These are phyloP conservation scores for Rhynchomys soricoides DNA, from an alignment of 2,113 vertebrate species.

Conservation along the genomic window DNA sequence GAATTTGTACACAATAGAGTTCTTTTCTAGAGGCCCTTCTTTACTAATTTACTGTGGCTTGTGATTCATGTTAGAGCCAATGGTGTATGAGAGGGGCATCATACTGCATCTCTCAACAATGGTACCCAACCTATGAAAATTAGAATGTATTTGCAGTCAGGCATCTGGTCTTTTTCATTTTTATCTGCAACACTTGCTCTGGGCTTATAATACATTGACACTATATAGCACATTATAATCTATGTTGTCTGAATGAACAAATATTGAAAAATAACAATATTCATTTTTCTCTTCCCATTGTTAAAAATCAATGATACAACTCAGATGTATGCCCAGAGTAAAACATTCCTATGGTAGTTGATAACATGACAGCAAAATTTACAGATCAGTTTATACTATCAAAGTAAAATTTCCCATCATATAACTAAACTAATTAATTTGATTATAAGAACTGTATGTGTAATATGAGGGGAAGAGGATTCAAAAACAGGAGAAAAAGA, in stretches of 20 bases:
- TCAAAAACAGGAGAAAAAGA: constrained; percentile 72
- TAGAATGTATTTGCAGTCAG: background rate
- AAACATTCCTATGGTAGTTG: background rate
- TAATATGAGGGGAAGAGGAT: constrained; percentile 53
- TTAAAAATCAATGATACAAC: constrained; percentile 31
- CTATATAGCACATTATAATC: background rate
- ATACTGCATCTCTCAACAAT: background rate
- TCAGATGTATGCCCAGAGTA: constrained; percentile 37
- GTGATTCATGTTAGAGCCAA: background rate
- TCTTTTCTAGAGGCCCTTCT: background rate
- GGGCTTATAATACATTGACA: background rate
- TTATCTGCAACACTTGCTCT: background rate
- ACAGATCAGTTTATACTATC: constrained; percentile 31
- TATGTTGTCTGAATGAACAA: background rate
- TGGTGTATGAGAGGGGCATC: background rate
- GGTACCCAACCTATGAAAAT: too few relatives aligned
- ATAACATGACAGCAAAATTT: constrained; percentile 52
- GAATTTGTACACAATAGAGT: background rate
- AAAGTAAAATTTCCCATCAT: background rate
- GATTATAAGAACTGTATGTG: constrained; percentile 46
- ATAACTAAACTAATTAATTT: constrained; percentile 33
- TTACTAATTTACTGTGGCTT: background rate
- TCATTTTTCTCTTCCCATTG: background rate
- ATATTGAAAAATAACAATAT: constrained; percentile 37
- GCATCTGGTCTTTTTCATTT: background rate